These are phyloP conservation scores for Ophioninae sp. DNA, from an alignment of 2,888 invertebrate genomes.

Conservation along the genomic window DNA sequence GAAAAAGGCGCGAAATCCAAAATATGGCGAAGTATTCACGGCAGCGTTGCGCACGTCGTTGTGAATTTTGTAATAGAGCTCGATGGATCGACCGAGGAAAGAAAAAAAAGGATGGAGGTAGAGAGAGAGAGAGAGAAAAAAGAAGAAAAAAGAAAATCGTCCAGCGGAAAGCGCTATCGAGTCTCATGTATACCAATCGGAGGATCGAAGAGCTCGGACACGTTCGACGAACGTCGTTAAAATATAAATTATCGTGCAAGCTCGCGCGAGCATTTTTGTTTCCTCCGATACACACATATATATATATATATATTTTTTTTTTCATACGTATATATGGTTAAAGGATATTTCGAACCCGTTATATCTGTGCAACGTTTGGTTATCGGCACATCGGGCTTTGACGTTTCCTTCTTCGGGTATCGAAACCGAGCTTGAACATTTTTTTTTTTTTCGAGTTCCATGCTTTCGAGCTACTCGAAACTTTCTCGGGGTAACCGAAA, in stretches of 20 bases:
- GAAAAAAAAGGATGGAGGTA: not conserved
- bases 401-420: not conserved
- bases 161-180: conserved; percentile 33
- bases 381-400: too few relatives aligned
- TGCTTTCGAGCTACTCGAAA: too few relatives aligned
- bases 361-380: not conserved
- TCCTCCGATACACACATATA: conserved; percentile 32
- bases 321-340: not conserved
- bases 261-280: conserved; percentile 53
- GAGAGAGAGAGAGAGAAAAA: conserved; percentile 1
- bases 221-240: conserved; percentile 78
- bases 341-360: not conserved
- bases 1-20: conserved; percentile 76
- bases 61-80: conserved; percentile 45
- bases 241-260: conserved; percentile 69
- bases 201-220: conserved; percentile 76
- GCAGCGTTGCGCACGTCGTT: conserved; percentile 37
- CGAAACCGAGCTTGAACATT: not conserved
- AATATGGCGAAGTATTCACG: conserved; percentile 65
- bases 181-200: conserved; percentile 66
- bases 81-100: conserved; percentile 10
- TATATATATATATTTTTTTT: not conserved
- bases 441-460: too few relatives aligned
- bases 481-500: too few relatives aligned
- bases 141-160: conserved; percentile 18